phyloP scores from a whole-genome alignment of 1,140 invertebrate genomes.

The Drosophila seguyi region DNA sequence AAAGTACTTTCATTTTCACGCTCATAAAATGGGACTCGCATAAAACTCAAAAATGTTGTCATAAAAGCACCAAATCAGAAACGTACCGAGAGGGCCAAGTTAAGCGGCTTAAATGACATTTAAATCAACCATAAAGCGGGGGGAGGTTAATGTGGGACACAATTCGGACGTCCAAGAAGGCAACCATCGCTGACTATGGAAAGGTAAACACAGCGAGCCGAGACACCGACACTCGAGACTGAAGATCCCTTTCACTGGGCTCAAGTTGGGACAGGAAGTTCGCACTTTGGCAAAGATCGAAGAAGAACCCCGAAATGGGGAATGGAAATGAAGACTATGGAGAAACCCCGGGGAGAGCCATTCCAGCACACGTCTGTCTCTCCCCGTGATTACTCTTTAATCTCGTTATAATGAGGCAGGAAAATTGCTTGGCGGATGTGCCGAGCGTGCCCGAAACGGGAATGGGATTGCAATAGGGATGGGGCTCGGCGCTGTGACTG shows the following conservation, averaged over 20 bases:
- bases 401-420: constrained; percentile 78
- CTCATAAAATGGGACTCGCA: constrained; percentile 68
- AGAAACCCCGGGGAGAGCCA: constrained; percentile 34
- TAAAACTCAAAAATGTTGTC: constrained; percentile 67
- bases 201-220: constrained; percentile 50
- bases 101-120: constrained; percentile 82
- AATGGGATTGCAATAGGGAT: constrained; percentile 26
- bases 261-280: constrained; percentile 61
- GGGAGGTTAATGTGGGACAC: constrained; percentile 18
- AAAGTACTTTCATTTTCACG: constrained; percentile 82
- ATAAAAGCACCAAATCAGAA: constrained; percentile 65
- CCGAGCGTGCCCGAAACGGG: constrained; percentile 56
- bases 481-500: constrained; percentile 11
- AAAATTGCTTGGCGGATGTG: constrained; percentile 74
- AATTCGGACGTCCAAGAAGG: constrained; percentile 46
- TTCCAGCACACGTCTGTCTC: constrained; percentile 42
- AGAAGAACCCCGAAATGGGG: constrained; percentile 52
- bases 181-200: constrained; percentile 43
- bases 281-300: constrained; percentile 60
- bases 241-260: constrained; percentile 65
- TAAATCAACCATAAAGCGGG: constrained; percentile 59
- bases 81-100: constrained; percentile 48
- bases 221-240: constrained; percentile 26
- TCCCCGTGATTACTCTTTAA: constrained; percentile 75
- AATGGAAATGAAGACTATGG: constrained; percentile 25